These are phyloP conservation scores for Perccottus glenii DNA, from an alignment of 2,113 vertebrate genomes.

Conservation along the genomic window DNA sequence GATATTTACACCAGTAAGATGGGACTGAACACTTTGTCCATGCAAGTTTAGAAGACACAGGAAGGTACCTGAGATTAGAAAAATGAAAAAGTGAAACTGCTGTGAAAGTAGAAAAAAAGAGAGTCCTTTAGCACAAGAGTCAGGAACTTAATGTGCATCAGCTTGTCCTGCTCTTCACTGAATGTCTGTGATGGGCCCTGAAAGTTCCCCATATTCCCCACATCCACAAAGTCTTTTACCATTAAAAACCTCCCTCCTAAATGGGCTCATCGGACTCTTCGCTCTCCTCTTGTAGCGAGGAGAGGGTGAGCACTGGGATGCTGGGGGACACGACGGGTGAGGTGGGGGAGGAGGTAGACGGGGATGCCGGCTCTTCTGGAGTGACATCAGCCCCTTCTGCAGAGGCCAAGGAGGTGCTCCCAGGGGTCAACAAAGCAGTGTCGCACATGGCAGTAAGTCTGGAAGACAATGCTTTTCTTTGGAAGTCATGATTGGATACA, in stretches of 20 bases:
- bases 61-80: conserved; percentile 71
- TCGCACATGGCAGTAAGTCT: conserved; percentile 44
- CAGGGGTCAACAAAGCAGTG: conserved; percentile 22
- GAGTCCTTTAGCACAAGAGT: conserved; percentile 52
- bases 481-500: conserved; percentile 61
- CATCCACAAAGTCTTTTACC: conserved; percentile 38
- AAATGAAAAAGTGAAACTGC: conserved; percentile 55
- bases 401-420: conserved; percentile 13
- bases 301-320: conserved; percentile 62
- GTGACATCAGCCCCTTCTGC: conserved; percentile 19
- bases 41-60: conserved; percentile 59
- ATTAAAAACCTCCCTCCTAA: conserved; percentile 45
- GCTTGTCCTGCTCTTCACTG: conserved; percentile 38
- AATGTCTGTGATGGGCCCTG: conserved; percentile 32
- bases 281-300: conserved; percentile 73
- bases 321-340: conserved; percentile 42
- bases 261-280: conserved; percentile 76
- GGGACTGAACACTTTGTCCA: conserved; percentile 21
- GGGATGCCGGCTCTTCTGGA: conserved; percentile 37
- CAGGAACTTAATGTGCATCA: conserved; percentile 43
- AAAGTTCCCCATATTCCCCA: conserved; percentile 22
- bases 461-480: conserved; percentile 36
- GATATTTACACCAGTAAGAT: conserved; percentile 25
- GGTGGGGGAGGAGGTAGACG: conserved; percentile 57
- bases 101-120: conserved; percentile 63